phyloP scores from a whole-genome alignment of 1,140 invertebrate species.

The Anoplophora glabripennis region DNA sequence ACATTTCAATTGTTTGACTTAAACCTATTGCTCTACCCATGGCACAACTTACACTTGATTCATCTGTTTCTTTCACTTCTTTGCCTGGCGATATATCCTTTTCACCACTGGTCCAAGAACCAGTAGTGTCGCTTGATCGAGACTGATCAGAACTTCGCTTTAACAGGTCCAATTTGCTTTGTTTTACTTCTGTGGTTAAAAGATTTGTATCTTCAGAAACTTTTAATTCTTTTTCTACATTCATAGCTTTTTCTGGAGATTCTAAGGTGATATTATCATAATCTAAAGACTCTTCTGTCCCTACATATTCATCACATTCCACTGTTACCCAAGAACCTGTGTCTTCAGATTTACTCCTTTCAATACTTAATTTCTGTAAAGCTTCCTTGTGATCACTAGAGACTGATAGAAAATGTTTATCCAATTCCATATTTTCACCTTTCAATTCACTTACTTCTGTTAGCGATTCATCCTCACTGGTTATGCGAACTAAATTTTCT shows the following conservation, averaged over 20 bases:
- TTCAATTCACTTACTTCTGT: conserved; percentile 60
- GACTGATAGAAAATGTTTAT: conserved; percentile 37
- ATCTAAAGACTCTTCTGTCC: conserved; percentile 53
- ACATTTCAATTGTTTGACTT: conserved; percentile 66
- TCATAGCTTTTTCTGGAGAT: conserved; percentile 47
- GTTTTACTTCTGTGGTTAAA: conserved; percentile 50
- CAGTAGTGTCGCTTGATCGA: conserved; percentile 62
- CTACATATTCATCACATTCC: conserved; percentile 61
- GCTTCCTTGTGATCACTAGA: conserved; percentile 47
- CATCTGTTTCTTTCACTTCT: conserved; percentile 63
- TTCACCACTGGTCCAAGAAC: conserved; percentile 54
- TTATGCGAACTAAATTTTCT: conserved; percentile 51
- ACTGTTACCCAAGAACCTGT: conserved; percentile 60
- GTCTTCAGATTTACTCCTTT: conserved; percentile 59
- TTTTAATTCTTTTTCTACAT: conserved; percentile 45
- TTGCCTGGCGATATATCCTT: conserved; percentile 53
- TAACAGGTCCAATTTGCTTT: conserved; percentile 48
- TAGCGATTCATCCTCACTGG: conserved; percentile 64
- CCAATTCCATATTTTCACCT: conserved; percentile 36
- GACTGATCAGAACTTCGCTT: conserved; percentile 64
- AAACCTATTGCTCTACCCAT: conserved; percentile 73
- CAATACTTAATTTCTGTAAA: conserved; percentile 50
- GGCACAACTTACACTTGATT: conserved; percentile 75
- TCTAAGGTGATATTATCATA: conserved; percentile 41
- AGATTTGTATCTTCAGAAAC: conserved; percentile 43